Base-by-base conservation (phyloP, 2,888 invertebrate genomes). In the Nasonia oneida region DNA sequence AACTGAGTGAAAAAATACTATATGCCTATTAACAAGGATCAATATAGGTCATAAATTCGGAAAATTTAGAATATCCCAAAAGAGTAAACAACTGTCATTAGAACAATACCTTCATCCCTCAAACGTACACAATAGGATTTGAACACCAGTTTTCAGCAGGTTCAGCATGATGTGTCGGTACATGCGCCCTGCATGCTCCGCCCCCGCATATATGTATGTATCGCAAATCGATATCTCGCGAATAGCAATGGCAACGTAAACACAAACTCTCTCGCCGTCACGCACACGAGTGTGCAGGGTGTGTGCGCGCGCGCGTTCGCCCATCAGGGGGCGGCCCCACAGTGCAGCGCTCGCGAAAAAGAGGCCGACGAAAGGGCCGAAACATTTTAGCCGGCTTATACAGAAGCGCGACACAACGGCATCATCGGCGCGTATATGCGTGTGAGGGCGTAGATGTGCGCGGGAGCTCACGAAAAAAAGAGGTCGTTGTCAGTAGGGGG, bases 221-320 rank as follows among this genome's bases (percentile, higher is more conserved):
- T 81, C 73, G 80, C 73, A 57, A 81, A 81, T 81, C 80, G 73
- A 81, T 81, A 81, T 57, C 39, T 73, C 74, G 70, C 71, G 84
- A 67, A 81, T 84, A 47, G 61, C 76, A 23, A 74, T 53, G 76
- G 74, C 79, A 18, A 4, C 2, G 67, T 33, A 61, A 61, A 61
- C 23, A 67, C 67, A 33, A 67, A 67, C 67, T 29, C 33, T 67
- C 67, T 67, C 12, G 57, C 57, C 3, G 57, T 2, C 53, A 18
- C 53, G 5, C 53, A 18, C 53, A 53, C 18, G 53, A 53, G 4
- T 3, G 3, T 18, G 53, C 3, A 29, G 18, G 6, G 42, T 42
- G 10, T 42, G 42, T 42, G 42, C 10, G 42, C 10, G 42, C 10
- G 47, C 12, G n/a, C 33, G 37, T 18, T 10, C 18, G 3, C 37